Evolutionary conservation across 2,888 invertebrate species (phyloP), one percentile per base, ranked within the genome.

Genomic region (Lissocephala sabroskyi): DNA sequence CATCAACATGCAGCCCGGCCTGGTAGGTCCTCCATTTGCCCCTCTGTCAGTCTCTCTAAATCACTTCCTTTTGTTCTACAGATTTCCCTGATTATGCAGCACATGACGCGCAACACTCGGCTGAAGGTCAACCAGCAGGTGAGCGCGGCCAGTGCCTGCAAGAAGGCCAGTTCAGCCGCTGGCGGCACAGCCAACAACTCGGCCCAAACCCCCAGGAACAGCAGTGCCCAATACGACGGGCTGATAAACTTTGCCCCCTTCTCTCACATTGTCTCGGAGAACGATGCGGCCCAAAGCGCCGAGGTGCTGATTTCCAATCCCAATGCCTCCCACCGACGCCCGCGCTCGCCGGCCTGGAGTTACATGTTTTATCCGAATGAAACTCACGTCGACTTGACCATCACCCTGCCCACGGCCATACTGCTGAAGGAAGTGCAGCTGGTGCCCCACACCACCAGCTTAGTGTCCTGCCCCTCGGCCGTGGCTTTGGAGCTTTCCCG

Each of bases 341-440:
- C 95, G 16, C 88, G 96, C 51, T 93, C 94, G 1, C 93, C 97
- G 3, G 92, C 96, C n/a, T 97, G 97, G 97, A 93, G 94, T 23
- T 96, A 97, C 86, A 95, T 97, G 86, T 97, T 96, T 86, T 96
- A 95, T 86, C 94, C 94, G 23, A 90, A 91, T 65, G 95, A 96
- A 85, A 92, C 92, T 30, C 94, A 93, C 86, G 92, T 97, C 0
- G 96, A 97, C 82, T 87, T 97, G 36, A 92, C 92, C 3, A 88
- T 97, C 43, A 90, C 91, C 16, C 86, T 97, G 68, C 97, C 97
- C 0, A 95, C 95, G 81, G 95, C 96, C 11, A 90, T 96, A 73
- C 86, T 95, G 62, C 86, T 97, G 47, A 91, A 93, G 68, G 96
- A 96, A 86, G 92, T 97, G 35, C 95, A 94, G 71, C 85, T 96